phyloP scores from a whole-genome alignment of 2,888 invertebrate species.

The Metacarcinus magister region DNA sequence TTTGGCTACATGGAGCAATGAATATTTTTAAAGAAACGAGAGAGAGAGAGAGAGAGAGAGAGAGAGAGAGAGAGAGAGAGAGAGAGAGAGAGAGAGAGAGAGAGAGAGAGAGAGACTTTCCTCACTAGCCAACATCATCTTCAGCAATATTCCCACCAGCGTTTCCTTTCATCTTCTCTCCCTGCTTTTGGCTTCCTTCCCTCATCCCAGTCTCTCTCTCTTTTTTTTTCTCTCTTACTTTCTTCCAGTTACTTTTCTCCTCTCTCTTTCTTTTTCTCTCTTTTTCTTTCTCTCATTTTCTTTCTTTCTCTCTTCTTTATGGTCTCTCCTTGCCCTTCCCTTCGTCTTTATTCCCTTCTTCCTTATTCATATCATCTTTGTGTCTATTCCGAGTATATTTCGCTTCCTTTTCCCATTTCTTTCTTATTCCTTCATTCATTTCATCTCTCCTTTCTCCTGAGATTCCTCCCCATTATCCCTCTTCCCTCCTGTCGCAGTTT shows the following conservation, averaged over 20 bases:
- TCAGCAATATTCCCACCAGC: not conserved
- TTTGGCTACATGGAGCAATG: not conserved
- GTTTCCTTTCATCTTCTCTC: not conserved
- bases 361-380: not conserved
- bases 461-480: not conserved
- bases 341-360: not conserved
- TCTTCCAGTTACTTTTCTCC: not conserved
- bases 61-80: constrained; percentile 26
- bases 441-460: not conserved
- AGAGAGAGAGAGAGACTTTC: not conserved
- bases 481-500: not conserved
- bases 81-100: constrained; percentile 15
- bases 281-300: not conserved
- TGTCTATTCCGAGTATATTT: not conserved
- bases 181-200: not conserved
- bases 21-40: not conserved
- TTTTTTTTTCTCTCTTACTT: not conserved
- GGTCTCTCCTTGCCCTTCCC: not conserved
- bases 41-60: not conserved
- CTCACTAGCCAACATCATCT: not conserved
- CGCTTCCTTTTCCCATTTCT: not conserved
- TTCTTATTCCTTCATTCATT: not conserved
- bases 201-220: not conserved
- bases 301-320: not conserved
- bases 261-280: too few relatives aligned